Evolutionary conservation across 2,113 vertebrate genomes (phyloP).

Genomic region (Aix galericulata): DNA sequence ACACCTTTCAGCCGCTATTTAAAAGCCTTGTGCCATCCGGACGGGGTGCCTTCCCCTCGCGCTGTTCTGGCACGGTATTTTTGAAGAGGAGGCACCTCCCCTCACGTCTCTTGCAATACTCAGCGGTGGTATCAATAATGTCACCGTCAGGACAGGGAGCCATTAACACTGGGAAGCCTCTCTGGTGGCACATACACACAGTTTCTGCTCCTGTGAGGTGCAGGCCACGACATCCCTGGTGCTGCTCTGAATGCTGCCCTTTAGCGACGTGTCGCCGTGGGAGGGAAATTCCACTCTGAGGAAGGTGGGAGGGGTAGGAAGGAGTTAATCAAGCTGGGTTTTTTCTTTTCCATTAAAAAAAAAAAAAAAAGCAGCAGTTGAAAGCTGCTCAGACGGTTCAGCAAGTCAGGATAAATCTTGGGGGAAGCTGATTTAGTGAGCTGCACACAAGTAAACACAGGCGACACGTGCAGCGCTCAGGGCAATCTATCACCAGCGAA

Average conservation of each 20-base stretch:
- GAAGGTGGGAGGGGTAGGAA: conserved; percentile 12
- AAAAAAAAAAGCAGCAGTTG: background rate
- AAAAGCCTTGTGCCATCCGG: background rate
- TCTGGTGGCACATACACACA: background rate
- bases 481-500: background rate
- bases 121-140: background rate
- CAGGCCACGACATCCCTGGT: background rate
- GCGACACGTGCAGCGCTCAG: background rate
- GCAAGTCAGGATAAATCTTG: conserved; percentile 29
- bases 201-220: background rate
- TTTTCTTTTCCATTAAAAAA: background rate
- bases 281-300: conserved; percentile 18
- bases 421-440: background rate
- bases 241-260: background rate
- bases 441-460: background rate
- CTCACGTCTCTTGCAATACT: background rate
- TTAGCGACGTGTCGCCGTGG: background rate
- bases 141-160: background rate
- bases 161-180: background rate
- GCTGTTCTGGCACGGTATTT: rapidly evolving
- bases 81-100: background rate
- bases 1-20: background rate
- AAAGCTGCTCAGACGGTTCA: conserved; percentile 8
- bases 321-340: background rate
- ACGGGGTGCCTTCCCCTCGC: background rate